These are phyloP conservation scores for Tetragonisca angustula DNA, from an alignment of 2,888 invertebrate species.

Conservation along the genomic window DNA sequence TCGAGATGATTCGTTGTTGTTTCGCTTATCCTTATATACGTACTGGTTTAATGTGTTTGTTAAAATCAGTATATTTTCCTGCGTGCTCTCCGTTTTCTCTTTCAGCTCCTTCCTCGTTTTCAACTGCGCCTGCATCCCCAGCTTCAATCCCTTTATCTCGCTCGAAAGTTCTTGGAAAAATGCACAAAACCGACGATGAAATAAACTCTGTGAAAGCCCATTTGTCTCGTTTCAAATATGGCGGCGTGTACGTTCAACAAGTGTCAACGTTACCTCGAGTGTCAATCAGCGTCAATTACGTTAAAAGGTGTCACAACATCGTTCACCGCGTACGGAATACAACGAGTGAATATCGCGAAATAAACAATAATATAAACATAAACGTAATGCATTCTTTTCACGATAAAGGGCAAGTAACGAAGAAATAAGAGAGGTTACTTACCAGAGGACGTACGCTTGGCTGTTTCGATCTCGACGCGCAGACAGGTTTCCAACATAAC, in stretches of 20 bases:
- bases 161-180: slow-evolving; percentile 3
- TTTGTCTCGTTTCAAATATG: background rate
- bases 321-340: too few species aligned
- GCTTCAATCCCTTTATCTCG: slow-evolving; percentile 12
- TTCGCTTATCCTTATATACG: background rate
- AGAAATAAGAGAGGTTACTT: background rate
- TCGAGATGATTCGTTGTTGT: background rate
- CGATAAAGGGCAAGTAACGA: background rate
- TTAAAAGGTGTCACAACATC: too few species aligned
- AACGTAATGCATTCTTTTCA: background rate
- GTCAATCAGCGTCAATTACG: too few species aligned
- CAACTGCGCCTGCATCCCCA: slow-evolving; percentile 12
- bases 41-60: slow-evolving; percentile 39
- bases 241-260: background rate
- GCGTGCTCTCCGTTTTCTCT: slow-evolving; percentile 1
- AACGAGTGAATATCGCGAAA: background rate
- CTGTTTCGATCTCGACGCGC: slow-evolving; percentile 36
- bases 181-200: background rate
- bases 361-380: too few species aligned
- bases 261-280: background rate
- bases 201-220: too few species aligned
- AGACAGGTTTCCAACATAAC: slow-evolving; percentile 52
- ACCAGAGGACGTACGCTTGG: slow-evolving; percentile 24
- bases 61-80: slow-evolving; percentile 20
- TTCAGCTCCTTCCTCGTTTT: slow-evolving; percentile 49